A percentile compares a stretch with the other conserved stretches of the same genome.
Conservation (phyloP, 64 coral and sea anemone species). For the Hydrozoanthus tunicans region DNA sequence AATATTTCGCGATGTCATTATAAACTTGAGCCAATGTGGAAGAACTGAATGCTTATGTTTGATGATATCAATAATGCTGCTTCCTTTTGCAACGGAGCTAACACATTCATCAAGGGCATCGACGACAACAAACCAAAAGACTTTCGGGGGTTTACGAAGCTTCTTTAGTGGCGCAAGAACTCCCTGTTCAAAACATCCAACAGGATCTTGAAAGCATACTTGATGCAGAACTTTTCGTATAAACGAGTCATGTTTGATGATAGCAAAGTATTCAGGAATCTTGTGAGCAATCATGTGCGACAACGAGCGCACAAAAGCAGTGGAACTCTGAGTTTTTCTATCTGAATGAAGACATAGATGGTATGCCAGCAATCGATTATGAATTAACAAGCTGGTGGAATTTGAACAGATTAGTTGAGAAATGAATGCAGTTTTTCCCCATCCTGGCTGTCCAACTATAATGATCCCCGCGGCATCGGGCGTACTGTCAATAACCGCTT, state of each 20-base stretch:
- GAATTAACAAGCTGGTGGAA: conserved; percentile 51
- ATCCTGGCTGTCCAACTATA: conserved; percentile 57
- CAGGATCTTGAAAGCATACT: conserved; percentile 51
- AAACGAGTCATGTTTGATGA: conserved; percentile 41
- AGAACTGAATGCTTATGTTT: conserved; percentile 6
- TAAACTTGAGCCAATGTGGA: conserved; percentile 74
- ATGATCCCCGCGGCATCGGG: neutral
- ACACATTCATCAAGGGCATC: conserved; percentile 80
- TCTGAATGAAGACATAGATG: conserved; percentile 66
- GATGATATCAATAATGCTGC: conserved; percentile 32
- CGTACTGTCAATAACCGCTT: neutral
- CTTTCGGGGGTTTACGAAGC: neutral
- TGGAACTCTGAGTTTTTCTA: conserved; percentile 48
- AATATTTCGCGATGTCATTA: conserved; percentile 62
- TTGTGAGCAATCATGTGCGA: conserved; percentile 60
- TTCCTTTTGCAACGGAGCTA: conserved; percentile 14
- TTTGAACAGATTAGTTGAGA: conserved; percentile 67
- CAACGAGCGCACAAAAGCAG: conserved; percentile 64
- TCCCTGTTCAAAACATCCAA: conserved; percentile 64
- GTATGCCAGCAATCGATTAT: conserved; percentile 61
- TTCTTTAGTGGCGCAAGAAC: conserved; percentile 37
- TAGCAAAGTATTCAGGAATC: conserved; percentile 53
- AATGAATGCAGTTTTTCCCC: conserved; percentile 63
- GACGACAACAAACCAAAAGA: conserved; percentile 30
- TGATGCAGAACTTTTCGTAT: conserved; percentile 12